Conservation (phyloP, 2,888 invertebrate genomes). For the Pristionchus exspectatus region DNA sequence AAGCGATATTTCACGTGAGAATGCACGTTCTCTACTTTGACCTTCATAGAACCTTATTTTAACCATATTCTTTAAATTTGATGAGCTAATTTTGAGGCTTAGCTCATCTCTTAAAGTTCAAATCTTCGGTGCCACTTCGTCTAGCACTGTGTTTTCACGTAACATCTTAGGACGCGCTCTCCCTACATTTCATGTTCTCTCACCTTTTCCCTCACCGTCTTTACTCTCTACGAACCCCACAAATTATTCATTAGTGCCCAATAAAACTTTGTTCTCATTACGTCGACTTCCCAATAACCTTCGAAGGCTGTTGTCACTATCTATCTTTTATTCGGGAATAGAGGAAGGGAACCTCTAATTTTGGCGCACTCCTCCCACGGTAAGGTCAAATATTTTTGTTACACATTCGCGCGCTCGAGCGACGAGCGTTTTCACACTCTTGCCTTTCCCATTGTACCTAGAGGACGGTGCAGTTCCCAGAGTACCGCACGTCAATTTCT, state of each 20-base stretch:
- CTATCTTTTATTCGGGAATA: not conserved
- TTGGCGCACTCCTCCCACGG: not conserved
- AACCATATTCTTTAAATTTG: not conserved
- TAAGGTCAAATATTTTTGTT: conserved; percentile 44
- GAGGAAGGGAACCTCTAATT: conserved; percentile 24
- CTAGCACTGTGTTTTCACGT: not conserved
- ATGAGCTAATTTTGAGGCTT: not conserved
- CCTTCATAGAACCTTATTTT: not conserved
- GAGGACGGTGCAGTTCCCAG: not conserved
- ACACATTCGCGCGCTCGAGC: not conserved
- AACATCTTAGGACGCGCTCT: not conserved
- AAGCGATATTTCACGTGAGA: not conserved
- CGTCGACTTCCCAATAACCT: conserved; percentile 23
- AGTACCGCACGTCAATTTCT: not conserved
- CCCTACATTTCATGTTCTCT: not conserved
- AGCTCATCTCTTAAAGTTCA: not conserved
- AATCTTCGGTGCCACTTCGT: not conserved
- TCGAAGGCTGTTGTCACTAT: conserved; percentile 8
- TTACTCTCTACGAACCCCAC: not conserved
- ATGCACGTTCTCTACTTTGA: not conserved
- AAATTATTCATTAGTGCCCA: not conserved
- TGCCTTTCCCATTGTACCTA: not conserved
- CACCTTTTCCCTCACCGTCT: not conserved
- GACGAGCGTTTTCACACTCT: conserved; percentile 1
- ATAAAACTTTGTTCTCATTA: not conserved